phyloP scores from a whole-genome alignment of 1,140 invertebrate genomes.

The Zaprionus lachaisei region DNA sequence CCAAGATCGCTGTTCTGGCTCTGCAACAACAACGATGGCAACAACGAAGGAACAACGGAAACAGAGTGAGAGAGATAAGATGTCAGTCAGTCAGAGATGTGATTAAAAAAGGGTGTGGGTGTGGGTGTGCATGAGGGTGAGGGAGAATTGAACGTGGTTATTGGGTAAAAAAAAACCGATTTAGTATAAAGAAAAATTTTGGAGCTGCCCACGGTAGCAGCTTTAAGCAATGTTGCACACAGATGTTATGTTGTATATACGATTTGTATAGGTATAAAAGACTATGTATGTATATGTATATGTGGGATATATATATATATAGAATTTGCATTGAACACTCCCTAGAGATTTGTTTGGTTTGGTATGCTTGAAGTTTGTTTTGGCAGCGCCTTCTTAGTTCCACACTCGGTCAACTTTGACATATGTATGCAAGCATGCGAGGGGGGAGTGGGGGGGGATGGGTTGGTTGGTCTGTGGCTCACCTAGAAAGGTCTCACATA shows the following conservation, averaged over 20 bases:
- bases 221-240: neutral
- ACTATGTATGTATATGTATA: conserved; percentile 4
- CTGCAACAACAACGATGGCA: conserved; percentile 50
- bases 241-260: conserved; percentile 6
- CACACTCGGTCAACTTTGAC: conserved; percentile 56
- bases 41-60: conserved; percentile 25
- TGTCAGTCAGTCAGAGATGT: neutral
- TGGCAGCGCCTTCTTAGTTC: conserved; percentile 24
- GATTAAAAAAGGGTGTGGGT: too few relatives aligned
- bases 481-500: conserved; percentile 21
- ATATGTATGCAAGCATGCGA: conserved; percentile 41
- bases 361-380: conserved; percentile 9
- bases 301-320: conserved; percentile 11
- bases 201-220: too few relatives aligned
- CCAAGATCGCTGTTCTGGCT: conserved; percentile 77
- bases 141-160: too few relatives aligned
- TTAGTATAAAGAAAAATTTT: too few relatives aligned
- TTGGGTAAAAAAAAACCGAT: too few relatives aligned
- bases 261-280: conserved; percentile 8
- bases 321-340: conserved; percentile 16
- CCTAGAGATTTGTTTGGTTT: conserved; percentile 21
- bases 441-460: neutral
- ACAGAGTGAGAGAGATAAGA: neutral
- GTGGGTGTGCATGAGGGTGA: too few relatives aligned
- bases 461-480: neutral